A percentile compares a stretch with the other conserved stretches of the same genome.
Evolutionary conservation across 1,140 invertebrate genomes (phyloP).

Genomic region (Eupeodes corollae): DNA sequence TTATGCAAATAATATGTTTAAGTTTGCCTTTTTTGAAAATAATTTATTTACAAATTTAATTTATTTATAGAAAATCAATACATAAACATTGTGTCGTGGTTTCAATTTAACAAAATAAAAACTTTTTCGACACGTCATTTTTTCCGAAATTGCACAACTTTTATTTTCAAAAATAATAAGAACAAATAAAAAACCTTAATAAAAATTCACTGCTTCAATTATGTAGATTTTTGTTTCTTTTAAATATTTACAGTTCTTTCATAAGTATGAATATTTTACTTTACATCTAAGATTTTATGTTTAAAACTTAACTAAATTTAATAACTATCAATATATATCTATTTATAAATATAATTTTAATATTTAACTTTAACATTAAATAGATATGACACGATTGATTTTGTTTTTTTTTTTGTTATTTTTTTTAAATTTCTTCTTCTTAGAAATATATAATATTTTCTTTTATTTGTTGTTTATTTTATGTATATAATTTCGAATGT

Average conservation of each 20-base stretch:
- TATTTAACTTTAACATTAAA: too few species aligned
- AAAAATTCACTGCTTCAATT: background rate
- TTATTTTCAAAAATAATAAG: background rate
- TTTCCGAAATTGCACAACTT: background rate
- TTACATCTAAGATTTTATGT: background rate
- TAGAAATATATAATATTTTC: too few species aligned
- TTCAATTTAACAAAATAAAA: background rate
- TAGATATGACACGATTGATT: too few species aligned
- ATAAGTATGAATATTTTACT: background rate
- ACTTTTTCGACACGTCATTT: background rate
- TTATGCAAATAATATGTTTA: too few species aligned
- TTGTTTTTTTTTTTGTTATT: too few species aligned
- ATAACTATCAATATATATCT: too few species aligned
- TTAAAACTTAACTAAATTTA: background rate
- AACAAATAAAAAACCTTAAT: background rate
- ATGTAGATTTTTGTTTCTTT: background rate
- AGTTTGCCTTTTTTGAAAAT: too few species aligned
- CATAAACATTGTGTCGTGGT: background rate
- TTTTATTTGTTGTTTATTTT: too few species aligned
- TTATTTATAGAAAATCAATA: background rate
- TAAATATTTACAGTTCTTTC: constrained; percentile 9
- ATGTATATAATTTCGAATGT: too few species aligned
- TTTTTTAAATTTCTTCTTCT: too few species aligned
- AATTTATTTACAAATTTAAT: background rate
- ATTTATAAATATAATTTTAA: too few species aligned